Evolutionary conservation across 2,888 invertebrate genomes (phyloP), one percentile per base, ranked within the genome.

Genomic region (Orthonychiurus folsomi): DNA sequence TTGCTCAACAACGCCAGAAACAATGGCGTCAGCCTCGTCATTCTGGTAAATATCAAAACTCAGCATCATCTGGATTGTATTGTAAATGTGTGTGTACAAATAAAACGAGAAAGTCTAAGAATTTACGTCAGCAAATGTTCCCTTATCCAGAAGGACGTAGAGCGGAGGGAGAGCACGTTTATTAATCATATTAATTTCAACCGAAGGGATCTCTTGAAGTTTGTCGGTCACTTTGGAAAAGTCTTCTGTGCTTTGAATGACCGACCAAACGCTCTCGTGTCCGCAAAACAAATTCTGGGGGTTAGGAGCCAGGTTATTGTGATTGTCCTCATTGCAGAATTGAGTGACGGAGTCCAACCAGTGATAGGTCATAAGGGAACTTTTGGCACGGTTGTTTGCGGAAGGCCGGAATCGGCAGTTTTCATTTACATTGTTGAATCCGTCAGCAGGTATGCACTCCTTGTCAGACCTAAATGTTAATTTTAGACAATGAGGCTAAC

Each of bases 271-370:
- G 48, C 69, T 69, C 28, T 65, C 78, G 20, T 83, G 78, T 61
- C 81, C 78, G 73, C 85, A 85, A 23, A 85, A 76, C n/a, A 81
- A 77, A 75, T 85, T 86, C 67, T 85, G 85, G 75, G 83, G 83
- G 25, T 84, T 85, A 0, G 85, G 85, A 0, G 84, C 82, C 63
- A 81, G 80, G 3, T 79, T 77, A 73, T 85, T 82, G 76, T 85
- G 85, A 26, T 78, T 83, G 18, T 78, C 78, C 47, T 81, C 80
- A 71, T 85, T 83, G 74, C 85, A 85, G 74, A 85, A 85, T 2
- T 62, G 25, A 2, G 59, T 53, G 3, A 72, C 68, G 2, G 63
- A 64, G 18, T 69, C 62, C 23, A 70, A 55, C 70, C 70, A 72
- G 24, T 68, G 69, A 25, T 70, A 66, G 26, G 66, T 59, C 65